These are phyloP conservation scores for Choristoneura fumiferana DNA, from an alignment of 1,140 invertebrate species.

Conservation along the genomic window DNA sequence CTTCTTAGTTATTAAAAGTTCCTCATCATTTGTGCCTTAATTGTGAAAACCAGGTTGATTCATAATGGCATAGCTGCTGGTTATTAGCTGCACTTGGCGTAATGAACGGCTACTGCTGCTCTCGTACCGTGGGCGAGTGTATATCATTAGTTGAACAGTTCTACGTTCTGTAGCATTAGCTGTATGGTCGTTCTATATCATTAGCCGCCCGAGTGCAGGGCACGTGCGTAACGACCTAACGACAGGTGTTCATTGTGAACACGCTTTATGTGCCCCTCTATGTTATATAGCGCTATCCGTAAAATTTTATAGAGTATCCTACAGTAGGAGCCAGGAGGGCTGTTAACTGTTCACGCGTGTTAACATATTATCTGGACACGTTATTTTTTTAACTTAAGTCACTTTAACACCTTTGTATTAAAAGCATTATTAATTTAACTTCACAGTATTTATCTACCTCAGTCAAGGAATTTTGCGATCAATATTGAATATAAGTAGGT, in stretches of 20 bases:
- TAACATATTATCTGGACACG: too few species aligned
- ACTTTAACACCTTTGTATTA: too few species aligned
- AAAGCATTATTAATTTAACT: too few species aligned
- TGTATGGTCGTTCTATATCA: slow-evolving; percentile 32
- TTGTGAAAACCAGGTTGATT: neutral
- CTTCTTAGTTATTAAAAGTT: too few species aligned
- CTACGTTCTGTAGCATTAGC: neutral
- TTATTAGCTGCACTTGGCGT: slow-evolving; percentile 27
- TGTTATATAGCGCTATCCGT: neutral
- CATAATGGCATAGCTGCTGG: slow-evolving; percentile 20
- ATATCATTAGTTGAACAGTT: slow-evolving; percentile 6
- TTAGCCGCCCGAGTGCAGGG: slow-evolving; percentile 28
- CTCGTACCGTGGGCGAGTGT: slow-evolving; percentile 8
- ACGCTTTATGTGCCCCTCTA: neutral
- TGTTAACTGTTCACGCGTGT: neutral
- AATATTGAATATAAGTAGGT: too few species aligned
- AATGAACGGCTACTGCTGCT: slow-evolving; percentile 29
- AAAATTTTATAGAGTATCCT: neutral
- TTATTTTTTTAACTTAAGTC: too few species aligned
- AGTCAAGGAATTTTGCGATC: too few species aligned
- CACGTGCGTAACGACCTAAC: slow-evolving; percentile 33
- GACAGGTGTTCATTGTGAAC: slow-evolving; percentile 27
- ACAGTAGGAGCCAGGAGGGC: neutral
- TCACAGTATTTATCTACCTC: too few species aligned
- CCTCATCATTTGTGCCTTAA: neutral